Base-by-base conservation (phyloP, 2,113 vertebrate genomes). In the Dascyllus trimaculatus region DNA sequence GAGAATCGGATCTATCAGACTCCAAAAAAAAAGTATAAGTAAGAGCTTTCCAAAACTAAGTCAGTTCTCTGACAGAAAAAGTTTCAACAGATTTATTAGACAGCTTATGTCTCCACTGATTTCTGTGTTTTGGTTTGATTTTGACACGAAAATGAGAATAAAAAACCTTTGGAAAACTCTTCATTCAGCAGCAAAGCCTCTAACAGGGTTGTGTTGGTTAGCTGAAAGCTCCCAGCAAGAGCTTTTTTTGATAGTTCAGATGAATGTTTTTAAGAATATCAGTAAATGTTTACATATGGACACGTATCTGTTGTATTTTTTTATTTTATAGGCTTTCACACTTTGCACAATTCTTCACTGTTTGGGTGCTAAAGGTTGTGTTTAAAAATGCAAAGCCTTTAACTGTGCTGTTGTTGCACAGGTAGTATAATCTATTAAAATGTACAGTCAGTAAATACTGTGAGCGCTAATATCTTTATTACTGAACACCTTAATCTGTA, bases 381-480 rank as follows among this genome's bases (percentile, higher is more conserved):
- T 26, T 85, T 84, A 21, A 35, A 79, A 81, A 73, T 72, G 59
- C 48, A 29, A 84, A 24, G 73, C 69, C 67, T 71, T 74, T 4
- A 15, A 26, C 67, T 86, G 73, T 87, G 51, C 61, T 46, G 38
- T 43, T 64, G 11, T 7, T 68, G 66, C 71, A 77, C 64, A 85
- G 74, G 65, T 54, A 52, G 56, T 75, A 69, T 84, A 72, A 61
- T 85, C 83, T 81, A 75, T 59, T 32, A 53, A 71, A 79, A 80
- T 92, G 84, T 91, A 88, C 69, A 88, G 80, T 89, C 87, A 88
- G 90, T 91, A 88, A 92, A 94, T 92, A 91, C 93, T 93, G 93
- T 94, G 93, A 93, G 89, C 88, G 73, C 83, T 49, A 73, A 80
- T 93, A 91, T 92, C 73, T 85, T 88, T 93, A 85, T 82, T 83